A percentile compares a stretch with the other conserved stretches of the same genome.
These are phyloP conservation scores for Pogona vitticeps DNA, from an alignment of 2,113 vertebrate genomes.

Conservation along the genomic window DNA sequence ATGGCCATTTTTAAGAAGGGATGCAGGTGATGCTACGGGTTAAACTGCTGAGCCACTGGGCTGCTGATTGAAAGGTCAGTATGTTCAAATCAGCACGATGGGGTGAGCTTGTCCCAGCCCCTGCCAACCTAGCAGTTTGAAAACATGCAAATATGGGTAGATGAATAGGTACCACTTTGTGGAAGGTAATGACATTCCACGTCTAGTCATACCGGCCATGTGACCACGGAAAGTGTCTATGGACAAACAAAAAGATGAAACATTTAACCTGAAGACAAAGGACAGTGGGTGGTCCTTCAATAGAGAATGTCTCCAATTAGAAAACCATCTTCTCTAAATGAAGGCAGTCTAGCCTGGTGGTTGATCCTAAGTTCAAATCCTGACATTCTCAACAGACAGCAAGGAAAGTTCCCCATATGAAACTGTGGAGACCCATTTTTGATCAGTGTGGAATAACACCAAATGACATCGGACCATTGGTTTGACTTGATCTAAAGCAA, in stretches of 20 bases:
- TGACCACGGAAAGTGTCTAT: no score
- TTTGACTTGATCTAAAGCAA: background rate
- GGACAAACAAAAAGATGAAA: background rate
- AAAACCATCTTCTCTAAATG: background rate
- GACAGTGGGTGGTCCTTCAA: background rate
- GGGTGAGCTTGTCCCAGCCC: no score
- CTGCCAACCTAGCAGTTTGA: no score
- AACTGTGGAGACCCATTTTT: background rate
- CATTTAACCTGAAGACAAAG: background rate
- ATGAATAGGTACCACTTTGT: no score
- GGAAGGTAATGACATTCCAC: no score
- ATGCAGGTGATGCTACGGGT: no score
- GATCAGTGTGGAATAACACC: background rate
- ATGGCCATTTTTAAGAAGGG: background rate
- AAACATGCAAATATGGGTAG: no score
- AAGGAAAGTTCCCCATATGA: background rate
- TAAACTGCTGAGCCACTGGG: no score
- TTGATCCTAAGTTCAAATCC: background rate
- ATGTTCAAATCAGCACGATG: no score
- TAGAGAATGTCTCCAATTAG: background rate
- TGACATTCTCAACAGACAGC: background rate
- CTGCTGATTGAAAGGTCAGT: no score
- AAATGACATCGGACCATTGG: background rate
- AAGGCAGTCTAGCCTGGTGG: background rate
- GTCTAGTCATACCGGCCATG: no score